A percentile compares a stretch with the other conserved stretches of the same genome.
These are phyloP conservation scores for Drosophila santomea DNA, from an alignment of 1,140 invertebrate genomes.

Conservation along the genomic window DNA sequence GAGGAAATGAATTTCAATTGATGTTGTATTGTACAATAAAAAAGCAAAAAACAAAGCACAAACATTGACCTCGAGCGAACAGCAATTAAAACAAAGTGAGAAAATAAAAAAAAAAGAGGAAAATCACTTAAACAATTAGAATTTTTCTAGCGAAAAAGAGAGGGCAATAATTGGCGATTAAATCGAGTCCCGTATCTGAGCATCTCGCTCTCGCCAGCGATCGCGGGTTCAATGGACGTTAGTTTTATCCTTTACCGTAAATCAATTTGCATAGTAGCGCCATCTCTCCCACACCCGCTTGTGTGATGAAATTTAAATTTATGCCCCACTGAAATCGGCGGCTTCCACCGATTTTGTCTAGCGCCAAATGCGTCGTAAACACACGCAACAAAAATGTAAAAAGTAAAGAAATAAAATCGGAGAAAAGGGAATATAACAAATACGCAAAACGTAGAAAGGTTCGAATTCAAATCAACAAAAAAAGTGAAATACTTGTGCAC, in stretches of 20 bases:
- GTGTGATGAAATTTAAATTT: conserved; percentile 70
- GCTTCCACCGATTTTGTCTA: conserved; percentile 59
- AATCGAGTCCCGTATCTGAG: conserved; percentile 16
- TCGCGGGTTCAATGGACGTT: conserved; percentile 64
- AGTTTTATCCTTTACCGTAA: conserved; percentile 75
- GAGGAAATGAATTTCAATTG: conserved; percentile 75
- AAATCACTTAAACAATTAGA: conserved; percentile 31
- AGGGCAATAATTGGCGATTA: conserved; percentile 22
- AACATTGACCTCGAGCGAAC: conserved; percentile 59
- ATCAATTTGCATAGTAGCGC: conserved; percentile 54
- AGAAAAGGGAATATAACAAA: conserved; percentile 9
- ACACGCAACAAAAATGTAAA: conserved; percentile 20
- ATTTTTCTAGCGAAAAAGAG: conserved; percentile 30
- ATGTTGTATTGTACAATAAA: conserved; percentile 38
- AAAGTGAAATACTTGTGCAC: conserved; percentile 8
- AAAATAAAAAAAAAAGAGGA: conserved; percentile 17
- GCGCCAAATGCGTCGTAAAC: conserved; percentile 78
- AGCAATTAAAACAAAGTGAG: conserved; percentile 37
- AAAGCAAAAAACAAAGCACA: conserved; percentile 30
- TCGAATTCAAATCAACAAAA: conserved; percentile 12
- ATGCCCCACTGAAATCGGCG: conserved; percentile 47
- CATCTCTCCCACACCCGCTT: conserved; percentile 4
- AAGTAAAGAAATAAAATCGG: conserved; percentile 20
- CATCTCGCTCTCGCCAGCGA: not conserved
- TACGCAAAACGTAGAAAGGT: conserved; percentile 16